Evolutionary conservation across 2,888 invertebrate species (phyloP).

Genomic region (Zelleria hepariella): DNA sequence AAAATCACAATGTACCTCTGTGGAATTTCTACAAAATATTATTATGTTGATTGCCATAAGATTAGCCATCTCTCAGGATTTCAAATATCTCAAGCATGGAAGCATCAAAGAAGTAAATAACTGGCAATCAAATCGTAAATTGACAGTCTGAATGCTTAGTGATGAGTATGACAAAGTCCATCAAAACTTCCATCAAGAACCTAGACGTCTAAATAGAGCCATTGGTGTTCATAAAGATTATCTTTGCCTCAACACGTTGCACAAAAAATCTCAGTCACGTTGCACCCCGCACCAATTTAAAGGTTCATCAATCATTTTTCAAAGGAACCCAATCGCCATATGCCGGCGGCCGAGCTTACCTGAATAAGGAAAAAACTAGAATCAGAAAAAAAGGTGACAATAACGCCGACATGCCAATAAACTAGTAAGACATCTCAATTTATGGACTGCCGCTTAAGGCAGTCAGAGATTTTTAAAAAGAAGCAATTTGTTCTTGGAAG

Average conservation of each 20-base stretch:
- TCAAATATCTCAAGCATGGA: no score
- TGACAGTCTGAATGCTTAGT: no score
- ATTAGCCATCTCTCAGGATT: no score
- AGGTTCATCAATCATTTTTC: constrained; percentile 56
- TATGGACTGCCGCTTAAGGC: constrained; percentile 35
- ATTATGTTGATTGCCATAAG: no score
- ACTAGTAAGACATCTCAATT: constrained; percentile 63
- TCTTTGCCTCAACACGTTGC: not conserved
- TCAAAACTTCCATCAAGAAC: no score
- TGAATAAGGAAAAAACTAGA: constrained; percentile 26
- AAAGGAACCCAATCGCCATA: constrained; percentile 52
- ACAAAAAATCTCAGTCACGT: constrained; percentile 33
- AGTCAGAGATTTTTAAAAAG: constrained; percentile 10
- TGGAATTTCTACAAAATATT: no score
- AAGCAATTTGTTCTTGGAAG: constrained; percentile 36
- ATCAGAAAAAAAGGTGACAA: constrained; percentile 55
- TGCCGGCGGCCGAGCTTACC: constrained; percentile 42
- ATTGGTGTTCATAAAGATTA: not conserved
- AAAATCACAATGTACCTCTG: no score
- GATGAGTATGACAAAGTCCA: no score
- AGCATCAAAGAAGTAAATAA: no score
- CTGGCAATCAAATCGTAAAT: no score
- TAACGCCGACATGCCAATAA: constrained; percentile 48
- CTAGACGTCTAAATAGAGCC: not conserved
- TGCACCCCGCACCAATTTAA: constrained; percentile 46